A percentile compares a stretch with the other conserved stretches of the same genome.
Evolutionary conservation across 2,113 vertebrate species (phyloP).

Genomic region (Rostratula benghalensis): DNA sequence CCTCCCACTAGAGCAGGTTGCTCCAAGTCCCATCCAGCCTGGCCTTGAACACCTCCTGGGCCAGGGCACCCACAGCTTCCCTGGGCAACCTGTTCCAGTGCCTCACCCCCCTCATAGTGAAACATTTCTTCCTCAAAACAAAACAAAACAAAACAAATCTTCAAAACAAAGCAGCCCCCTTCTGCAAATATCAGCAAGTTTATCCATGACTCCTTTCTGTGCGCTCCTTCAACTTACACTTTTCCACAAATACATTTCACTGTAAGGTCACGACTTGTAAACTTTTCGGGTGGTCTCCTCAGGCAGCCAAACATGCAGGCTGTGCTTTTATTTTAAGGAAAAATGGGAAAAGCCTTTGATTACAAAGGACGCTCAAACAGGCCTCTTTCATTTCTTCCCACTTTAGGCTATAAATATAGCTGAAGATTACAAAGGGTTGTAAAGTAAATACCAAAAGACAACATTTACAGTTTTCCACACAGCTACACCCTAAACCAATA

Average conservation of each 20-base stretch:
- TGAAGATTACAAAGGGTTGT: conserved; percentile 47
- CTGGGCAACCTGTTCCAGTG: background rate
- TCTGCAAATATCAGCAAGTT: background rate
- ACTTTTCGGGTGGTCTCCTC: background rate
- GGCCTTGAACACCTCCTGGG: background rate
- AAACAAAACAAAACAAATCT: background rate
- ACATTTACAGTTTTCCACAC: conserved; percentile 38
- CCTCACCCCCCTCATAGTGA: background rate
- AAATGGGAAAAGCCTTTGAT: conserved; percentile 32
- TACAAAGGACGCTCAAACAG: conserved; percentile 34
- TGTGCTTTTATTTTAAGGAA: conserved; percentile 36
- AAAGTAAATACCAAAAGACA: conserved; percentile 61
- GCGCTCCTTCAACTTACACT: background rate
- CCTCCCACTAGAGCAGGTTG: background rate
- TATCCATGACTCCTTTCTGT: too few species aligned
- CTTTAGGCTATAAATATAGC: conserved; percentile 54
- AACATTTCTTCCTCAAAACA: background rate
- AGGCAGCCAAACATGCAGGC: background rate
- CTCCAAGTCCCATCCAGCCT: background rate
- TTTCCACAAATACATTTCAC: background rate
- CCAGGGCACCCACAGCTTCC: background rate
- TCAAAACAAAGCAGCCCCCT: background rate
- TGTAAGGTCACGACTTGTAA: background rate
- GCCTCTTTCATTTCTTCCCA: conserved; percentile 62
- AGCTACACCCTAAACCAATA: conserved; percentile 60